phyloP scores from a whole-genome alignment of 2,113 vertebrate genomes.

The Thinocorus orbignyianus region DNA sequence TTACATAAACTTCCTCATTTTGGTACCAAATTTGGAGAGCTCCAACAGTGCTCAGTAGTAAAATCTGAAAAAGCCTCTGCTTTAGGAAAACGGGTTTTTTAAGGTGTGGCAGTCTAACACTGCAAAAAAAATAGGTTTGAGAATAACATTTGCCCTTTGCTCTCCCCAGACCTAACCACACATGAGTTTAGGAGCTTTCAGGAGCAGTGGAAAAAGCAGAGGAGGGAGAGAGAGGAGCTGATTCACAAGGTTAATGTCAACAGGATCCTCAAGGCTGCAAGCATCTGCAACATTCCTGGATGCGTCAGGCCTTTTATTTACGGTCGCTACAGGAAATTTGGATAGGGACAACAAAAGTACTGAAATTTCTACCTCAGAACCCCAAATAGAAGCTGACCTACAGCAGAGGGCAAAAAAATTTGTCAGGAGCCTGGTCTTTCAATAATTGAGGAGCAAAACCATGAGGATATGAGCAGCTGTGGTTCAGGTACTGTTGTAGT shows the following conservation, averaged over 20 bases:
- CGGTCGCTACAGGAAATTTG: neutral
- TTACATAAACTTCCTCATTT: neutral
- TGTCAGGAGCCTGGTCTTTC: neutral
- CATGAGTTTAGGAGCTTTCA: neutral
- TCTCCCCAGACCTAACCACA: neutral
- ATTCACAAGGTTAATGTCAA: neutral
- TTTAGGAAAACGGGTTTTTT: neutral
- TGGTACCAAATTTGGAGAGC: neutral
- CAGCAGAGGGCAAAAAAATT: neutral
- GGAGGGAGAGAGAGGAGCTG: neutral
- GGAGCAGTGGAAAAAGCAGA: neutral
- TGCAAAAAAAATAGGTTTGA: neutral
- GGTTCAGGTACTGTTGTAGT: neutral
- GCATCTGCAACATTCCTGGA: neutral
- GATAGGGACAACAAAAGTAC: neutral
- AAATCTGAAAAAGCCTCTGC: neutral
- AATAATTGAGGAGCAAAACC: accelerated
- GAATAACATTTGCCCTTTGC: neutral
- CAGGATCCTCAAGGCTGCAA: neutral
- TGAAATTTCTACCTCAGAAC: neutral
- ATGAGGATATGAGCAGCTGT: neutral
- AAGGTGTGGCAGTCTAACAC: neutral
- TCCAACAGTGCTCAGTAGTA: accelerated
- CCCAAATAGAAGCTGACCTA: neutral
- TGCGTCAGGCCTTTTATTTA: neutral